Percentiles rank a stretch among this genome's conserved stretches.
Evolutionary conservation across 2,797 vertebrate species (phyloP).

Genomic region (Hydrocynus forskahlii): DNA sequence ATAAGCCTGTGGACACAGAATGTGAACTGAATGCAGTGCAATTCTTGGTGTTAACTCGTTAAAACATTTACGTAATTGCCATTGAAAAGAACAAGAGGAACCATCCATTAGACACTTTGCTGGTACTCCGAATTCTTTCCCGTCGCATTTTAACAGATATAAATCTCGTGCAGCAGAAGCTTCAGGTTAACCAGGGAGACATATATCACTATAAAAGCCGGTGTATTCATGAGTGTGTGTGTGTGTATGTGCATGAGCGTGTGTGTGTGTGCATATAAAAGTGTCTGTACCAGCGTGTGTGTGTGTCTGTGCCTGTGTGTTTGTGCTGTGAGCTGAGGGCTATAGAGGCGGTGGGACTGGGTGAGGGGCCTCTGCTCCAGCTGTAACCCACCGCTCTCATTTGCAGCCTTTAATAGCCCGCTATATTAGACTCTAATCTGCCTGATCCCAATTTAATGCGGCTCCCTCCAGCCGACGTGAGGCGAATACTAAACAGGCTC

Average conservation of each 20-base stretch:
- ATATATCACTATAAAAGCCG: slow-evolving; percentile 7
- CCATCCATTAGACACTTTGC: too few relatives aligned
- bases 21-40: too few relatives aligned
- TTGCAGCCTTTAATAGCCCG: slow-evolving; percentile 91
- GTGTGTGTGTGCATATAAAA: too few relatives aligned
- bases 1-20: too few relatives aligned
- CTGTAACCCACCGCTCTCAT: slow-evolving; percentile 89
- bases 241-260: neutral
- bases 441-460: slow-evolving; percentile 98
- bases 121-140: too few relatives aligned
- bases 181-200: neutral
- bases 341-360: slow-evolving; percentile 62
- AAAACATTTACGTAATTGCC: too few relatives aligned
- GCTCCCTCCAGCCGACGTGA: slow-evolving; percentile 83
- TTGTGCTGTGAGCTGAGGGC: slow-evolving; percentile 54
- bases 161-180: neutral
- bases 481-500: slow-evolving; percentile 80
- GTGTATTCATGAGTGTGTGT: slow-evolving; percentile 10
- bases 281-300: too few relatives aligned
- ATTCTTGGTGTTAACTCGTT: too few relatives aligned
- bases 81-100: too few relatives aligned
- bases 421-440: slow-evolving; percentile 98
- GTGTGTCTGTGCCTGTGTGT: slow-evolving; percentile 27
- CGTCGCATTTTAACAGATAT: too few relatives aligned
- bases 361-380: slow-evolving; percentile 69